Evolutionary conservation across 2,888 invertebrate species (phyloP), one percentile per base, ranked within the genome.

Genomic region (Steromphala cineraria): DNA sequence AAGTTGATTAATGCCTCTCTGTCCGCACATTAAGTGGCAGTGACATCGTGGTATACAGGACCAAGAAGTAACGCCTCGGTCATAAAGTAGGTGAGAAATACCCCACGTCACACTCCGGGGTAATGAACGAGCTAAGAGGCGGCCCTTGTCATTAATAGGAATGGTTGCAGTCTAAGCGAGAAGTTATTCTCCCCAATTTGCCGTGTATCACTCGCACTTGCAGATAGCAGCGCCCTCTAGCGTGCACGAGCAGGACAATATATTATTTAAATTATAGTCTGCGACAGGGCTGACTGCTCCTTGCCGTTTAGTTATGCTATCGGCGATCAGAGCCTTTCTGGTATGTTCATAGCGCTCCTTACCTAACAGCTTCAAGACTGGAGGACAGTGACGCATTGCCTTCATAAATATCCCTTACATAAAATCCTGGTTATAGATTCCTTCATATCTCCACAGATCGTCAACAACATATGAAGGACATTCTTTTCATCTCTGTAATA

Each of bases 151-250:
- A 71, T 71, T 71, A 71, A 71, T 71, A 40, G 71, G 71, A 71
- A 71, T 71, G 28, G 31, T 71, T 71, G 71, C 40, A 71, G 71
- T 71, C 40, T 19, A 40, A 17, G 71, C 71, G 71, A 71, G 71
- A 71, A 71, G 71, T 36, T 71, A 71, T 71, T 40, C 71, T 71
- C 71, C 15, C 71, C 71, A 71, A 71, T 71, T 71, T 71, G 71
- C 71, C 31, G 71, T 71, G n/a, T 17, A 71, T 71, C 71, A 36
- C 71, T 71, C 71, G 36, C 71, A 71, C 31, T 15, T 19, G 8
- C 36, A 71, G 71, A 71, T 71, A 36, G 19, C 71, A 36, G 19
- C 36, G 40, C 31, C 36, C 71, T 36, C 71, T 71, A 10, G 71
- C 10, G 71, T 19, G 10, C 36, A 71, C 71, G 40, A 36, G 36